Conservation (phyloP, 2,113 vertebrate genomes). For the Burhinus oedicnemus region DNA sequence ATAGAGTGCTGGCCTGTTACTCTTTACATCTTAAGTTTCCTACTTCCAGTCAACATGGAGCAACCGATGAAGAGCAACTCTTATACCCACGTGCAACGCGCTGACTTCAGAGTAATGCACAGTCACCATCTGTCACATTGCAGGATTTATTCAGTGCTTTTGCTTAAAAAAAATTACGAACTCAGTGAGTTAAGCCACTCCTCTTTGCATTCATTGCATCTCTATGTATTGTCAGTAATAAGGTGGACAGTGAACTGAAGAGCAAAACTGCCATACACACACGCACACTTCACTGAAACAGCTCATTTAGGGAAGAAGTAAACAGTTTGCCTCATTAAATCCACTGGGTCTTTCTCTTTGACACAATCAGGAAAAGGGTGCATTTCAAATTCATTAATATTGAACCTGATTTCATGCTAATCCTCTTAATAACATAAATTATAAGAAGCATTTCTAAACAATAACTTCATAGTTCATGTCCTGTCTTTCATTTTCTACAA, state of each 20-base stretch:
- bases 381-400: neutral
- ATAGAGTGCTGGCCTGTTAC: neutral
- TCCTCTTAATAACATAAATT: neutral
- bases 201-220: neutral
- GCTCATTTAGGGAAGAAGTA: neutral
- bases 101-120: neutral
- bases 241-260: neutral
- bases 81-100: rapidly evolving
- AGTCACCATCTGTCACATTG: rapidly evolving
- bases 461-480: neutral
- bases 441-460: neutral
- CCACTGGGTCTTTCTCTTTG: neutral
- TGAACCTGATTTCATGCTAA: neutral
- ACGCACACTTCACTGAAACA: neutral
- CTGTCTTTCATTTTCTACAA: neutral
- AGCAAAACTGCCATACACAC: neutral
- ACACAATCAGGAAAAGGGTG: neutral
- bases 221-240: neutral
- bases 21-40: neutral
- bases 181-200: neutral
- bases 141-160: neutral
- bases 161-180: neutral
- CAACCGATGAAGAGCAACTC: rapidly evolving
- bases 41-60: neutral
- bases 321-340: neutral